Evolutionary conservation across 2,113 vertebrate genomes (phyloP).

Genomic region (Prietella phreatophila): DNA sequence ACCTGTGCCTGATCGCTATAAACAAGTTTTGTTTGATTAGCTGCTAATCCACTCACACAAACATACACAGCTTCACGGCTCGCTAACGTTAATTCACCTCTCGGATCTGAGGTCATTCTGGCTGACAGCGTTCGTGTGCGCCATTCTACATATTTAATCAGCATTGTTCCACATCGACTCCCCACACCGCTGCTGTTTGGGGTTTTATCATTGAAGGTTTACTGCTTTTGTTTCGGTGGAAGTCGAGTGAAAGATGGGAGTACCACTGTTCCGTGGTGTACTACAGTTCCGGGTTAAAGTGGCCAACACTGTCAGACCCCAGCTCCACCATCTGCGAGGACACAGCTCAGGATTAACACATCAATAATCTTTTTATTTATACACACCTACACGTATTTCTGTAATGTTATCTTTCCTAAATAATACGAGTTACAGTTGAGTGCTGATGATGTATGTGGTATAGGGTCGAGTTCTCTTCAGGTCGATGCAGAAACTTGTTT

Average conservation of each 20-base stretch:
- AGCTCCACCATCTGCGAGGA: neutral
- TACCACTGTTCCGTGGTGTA: neutral
- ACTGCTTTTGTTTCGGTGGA: conserved; percentile 3
- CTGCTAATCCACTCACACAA: neutral
- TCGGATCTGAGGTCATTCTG: neutral
- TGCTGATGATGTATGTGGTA: neutral
- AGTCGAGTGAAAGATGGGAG: neutral
- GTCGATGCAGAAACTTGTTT: neutral
- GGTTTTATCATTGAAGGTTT: neutral
- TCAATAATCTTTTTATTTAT: neutral
- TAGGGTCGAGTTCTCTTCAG: neutral
- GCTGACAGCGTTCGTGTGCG: neutral
- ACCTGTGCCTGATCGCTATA: neutral
- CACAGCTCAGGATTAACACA: neutral
- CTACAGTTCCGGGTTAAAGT: conserved; percentile 39
- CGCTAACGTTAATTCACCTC: neutral
- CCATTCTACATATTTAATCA: neutral
- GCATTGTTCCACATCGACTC: neutral
- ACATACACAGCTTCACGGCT: neutral
- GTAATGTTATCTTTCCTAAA: neutral
- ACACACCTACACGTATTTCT: neutral
- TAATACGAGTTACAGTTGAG: neutral
- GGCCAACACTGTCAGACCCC: neutral
- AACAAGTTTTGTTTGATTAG: neutral
- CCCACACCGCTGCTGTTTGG: no score